These are phyloP conservation scores for Apeira syringaria DNA, from an alignment of 2,888 invertebrate genomes.

Conservation along the genomic window DNA sequence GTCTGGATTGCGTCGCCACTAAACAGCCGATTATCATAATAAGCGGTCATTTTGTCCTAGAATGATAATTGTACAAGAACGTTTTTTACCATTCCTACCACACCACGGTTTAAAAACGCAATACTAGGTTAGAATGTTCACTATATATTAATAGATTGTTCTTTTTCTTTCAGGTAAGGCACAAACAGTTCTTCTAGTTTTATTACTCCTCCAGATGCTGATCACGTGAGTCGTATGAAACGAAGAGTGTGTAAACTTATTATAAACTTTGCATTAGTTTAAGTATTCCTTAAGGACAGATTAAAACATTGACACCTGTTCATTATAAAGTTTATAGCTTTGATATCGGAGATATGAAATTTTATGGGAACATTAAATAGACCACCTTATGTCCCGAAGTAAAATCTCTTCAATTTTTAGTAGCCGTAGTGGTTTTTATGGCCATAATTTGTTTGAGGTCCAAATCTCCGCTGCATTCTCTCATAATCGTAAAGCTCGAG, in stretches of 20 bases:
- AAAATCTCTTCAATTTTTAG: slow-evolving; percentile 30
- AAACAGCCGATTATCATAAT: slow-evolving; percentile 65
- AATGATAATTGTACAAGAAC: slow-evolving; percentile 50
- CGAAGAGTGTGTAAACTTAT: no score
- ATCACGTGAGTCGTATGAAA: no score
- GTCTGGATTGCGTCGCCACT: slow-evolving; percentile 41
- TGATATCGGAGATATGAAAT: slow-evolving; percentile 19
- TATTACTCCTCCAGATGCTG: slow-evolving; percentile 29
- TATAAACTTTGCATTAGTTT: no score
- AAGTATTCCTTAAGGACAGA: not conserved
- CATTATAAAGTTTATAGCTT: slow-evolving; percentile 11
- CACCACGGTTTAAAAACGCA: slow-evolving; percentile 26
- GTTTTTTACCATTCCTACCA: slow-evolving; percentile 30
- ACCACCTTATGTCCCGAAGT: slow-evolving; percentile 19
- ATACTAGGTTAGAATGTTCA: slow-evolving; percentile 21
- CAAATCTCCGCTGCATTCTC: slow-evolving; percentile 34
- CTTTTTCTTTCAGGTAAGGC: slow-evolving; percentile 57
- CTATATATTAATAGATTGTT: slow-evolving; percentile 23
- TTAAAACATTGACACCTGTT: slow-evolving; percentile 1
- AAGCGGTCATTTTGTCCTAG: slow-evolving; percentile 65
- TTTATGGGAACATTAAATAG: slow-evolving; percentile 18
- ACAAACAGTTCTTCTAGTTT: slow-evolving; percentile 26
- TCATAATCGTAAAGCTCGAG: slow-evolving; percentile 40
- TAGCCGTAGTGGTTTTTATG: slow-evolving; percentile 23
- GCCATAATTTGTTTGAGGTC: slow-evolving; percentile 30